A percentile compares a stretch with the other conserved stretches of the same genome.
These are phyloP conservation scores for Hephaestus fuliginosus DNA, from an alignment of 2,797 vertebrate species.

Conservation along the genomic window DNA sequence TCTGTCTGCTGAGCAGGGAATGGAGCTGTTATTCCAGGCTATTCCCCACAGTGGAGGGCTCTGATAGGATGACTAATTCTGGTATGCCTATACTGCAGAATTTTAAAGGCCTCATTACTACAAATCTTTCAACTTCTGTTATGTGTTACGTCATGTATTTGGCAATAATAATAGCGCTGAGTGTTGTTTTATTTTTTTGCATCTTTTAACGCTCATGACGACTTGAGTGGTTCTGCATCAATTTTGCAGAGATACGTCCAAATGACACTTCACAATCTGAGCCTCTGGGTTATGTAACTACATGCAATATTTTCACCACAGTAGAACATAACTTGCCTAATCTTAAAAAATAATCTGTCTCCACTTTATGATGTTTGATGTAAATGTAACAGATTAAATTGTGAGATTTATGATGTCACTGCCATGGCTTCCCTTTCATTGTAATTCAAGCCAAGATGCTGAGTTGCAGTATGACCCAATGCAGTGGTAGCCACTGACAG, in stretches of 20 bases:
- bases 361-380: not conserved
- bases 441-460: not conserved
- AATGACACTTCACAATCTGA: not conserved
- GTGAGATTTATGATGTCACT: slow-evolving; percentile 23
- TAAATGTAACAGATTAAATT: too few relatives aligned
- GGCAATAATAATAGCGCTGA: slow-evolving; percentile 1
- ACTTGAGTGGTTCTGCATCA: not conserved
- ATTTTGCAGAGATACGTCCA: not conserved
- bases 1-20: slow-evolving; percentile 55
- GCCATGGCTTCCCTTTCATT: not conserved
- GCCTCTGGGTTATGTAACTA: slow-evolving; percentile 14
- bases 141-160: slow-evolving; percentile 12
- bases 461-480: not conserved
- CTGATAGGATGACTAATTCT: slow-evolving; percentile 61
- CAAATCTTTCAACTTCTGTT: slow-evolving; percentile 27
- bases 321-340: slow-evolving; percentile 8
- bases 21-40: slow-evolving; percentile 67
- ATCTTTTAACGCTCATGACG: slow-evolving; percentile 12
- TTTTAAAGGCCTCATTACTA: slow-evolving; percentile 33
- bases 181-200: not conserved
- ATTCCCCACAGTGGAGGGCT: slow-evolving; percentile 60
- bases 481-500: slow-evolving; percentile 1
- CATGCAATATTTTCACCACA: slow-evolving; percentile 27
- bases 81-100: slow-evolving; percentile 25
- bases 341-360: not conserved